These are phyloP conservation scores for Heliocidaris erythrogramma DNA, from an alignment of 35 echinoderm and acorn worm genomes.

Conservation along the genomic window DNA sequence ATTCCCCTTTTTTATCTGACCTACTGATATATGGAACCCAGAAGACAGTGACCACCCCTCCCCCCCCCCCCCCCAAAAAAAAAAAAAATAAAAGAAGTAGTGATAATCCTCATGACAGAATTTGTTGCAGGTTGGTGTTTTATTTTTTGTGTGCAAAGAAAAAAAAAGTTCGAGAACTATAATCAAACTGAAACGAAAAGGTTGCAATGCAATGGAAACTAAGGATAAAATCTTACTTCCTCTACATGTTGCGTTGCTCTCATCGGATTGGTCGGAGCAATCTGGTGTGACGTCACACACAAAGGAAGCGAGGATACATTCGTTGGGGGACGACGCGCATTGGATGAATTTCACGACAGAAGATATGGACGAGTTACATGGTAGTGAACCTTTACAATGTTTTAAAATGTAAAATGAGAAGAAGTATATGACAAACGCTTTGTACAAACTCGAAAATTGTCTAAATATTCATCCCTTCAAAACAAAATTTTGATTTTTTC, in stretches of 20 bases:
- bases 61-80: no score
- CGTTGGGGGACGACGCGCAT: conserved; percentile 22
- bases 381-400: neutral
- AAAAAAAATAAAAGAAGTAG: no score
- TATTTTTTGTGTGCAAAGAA: no score
- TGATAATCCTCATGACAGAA: no score
- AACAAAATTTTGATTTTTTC: no score
- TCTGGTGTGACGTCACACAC: conserved; percentile 33
- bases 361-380: conserved; percentile 23
- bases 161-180: no score
- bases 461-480: no score
- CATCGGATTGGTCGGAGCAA: conserved; percentile 34
- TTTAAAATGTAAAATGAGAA: neutral
- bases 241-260: conserved; percentile 31
- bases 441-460: no score
- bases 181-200: neutral
- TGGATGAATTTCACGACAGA: neutral
- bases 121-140: no score
- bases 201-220: neutral
- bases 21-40: no score
- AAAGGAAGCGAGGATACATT: conserved; percentile 18
- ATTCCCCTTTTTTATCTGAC: no score
- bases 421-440: neutral
- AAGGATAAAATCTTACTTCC: conserved; percentile 5
- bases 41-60: no score